Percentiles rank a stretch among this genome's conserved stretches.
phyloP scores from a whole-genome alignment of 1,140 invertebrate species.

The Phenacoccus solenopsis region DNA sequence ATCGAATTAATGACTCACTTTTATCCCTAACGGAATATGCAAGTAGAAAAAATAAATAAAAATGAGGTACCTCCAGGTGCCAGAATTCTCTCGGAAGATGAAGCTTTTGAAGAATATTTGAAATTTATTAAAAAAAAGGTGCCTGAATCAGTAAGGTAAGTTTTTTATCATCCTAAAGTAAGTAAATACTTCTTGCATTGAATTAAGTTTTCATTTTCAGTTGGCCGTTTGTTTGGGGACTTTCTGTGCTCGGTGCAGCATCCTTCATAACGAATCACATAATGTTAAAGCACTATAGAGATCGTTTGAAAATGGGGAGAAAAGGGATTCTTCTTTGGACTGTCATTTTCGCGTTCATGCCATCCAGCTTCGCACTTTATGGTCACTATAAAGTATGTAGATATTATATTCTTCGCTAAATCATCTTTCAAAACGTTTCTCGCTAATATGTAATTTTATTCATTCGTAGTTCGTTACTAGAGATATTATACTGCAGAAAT shows the following conservation, averaged over 20 bases:
- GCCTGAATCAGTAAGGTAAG: too few relatives aligned
- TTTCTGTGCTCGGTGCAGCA: conserved; percentile 8
- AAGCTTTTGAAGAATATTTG: neutral
- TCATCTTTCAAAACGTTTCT: neutral
- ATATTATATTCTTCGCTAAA: too few relatives aligned
- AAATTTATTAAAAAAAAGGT: neutral
- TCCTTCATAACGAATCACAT: neutral
- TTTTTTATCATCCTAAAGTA: neutral
- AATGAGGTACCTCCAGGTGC: neutral
- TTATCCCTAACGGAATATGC: too few relatives aligned
- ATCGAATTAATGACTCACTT: too few relatives aligned
- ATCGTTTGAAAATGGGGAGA: conserved; percentile 19
- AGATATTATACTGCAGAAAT: conserved; percentile 21
- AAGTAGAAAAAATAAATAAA: too few relatives aligned
- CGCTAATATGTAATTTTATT: neutral
- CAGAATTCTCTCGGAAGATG: neutral
- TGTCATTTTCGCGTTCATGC: too few relatives aligned
- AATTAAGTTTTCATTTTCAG: conserved; percentile 12
- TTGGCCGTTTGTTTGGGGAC: conserved; percentile 18
- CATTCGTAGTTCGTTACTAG: conserved; percentile 7
- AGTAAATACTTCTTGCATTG: neutral
- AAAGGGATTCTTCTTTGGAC: too few relatives aligned
- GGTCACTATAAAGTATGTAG: too few relatives aligned
- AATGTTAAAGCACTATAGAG: conserved; percentile 9
- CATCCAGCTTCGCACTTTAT: too few relatives aligned